A percentile compares a stretch with the other conserved stretches of the same genome.
Conservation (phyloP, 53 echinoderm and acorn worm genomes). For the Patiria pectinifera region DNA sequence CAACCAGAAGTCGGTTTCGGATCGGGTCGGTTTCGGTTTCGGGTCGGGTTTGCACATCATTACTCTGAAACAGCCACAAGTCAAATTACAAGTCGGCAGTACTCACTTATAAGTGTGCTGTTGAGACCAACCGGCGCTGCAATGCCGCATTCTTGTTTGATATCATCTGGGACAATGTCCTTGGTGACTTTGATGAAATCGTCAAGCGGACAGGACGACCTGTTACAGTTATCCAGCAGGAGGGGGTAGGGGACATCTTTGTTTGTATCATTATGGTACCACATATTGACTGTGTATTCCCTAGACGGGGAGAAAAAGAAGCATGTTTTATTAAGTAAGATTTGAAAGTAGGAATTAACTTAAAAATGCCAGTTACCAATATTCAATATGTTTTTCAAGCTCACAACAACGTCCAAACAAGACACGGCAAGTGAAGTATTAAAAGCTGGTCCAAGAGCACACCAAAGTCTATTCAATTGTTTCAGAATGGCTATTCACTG, state of each 20-base stretch:
- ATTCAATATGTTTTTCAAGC: too few species aligned
- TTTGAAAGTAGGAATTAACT: background rate
- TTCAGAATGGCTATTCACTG: too few species aligned
- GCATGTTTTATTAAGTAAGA: too few species aligned
- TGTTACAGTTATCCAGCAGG: constrained; percentile 24
- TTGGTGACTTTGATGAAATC: constrained; percentile 62
- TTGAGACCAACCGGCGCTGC: background rate
- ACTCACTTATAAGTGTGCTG: constrained; percentile 42
- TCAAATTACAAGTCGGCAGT: background rate
- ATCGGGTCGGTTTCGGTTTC: too few species aligned
- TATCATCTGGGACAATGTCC: constrained; percentile 56
- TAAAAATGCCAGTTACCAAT: background rate
- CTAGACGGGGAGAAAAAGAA: background rate
- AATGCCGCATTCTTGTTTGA: constrained; percentile 53
- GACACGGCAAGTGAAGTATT: too few species aligned
- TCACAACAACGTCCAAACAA: too few species aligned
- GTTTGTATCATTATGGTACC: constrained; percentile 66
- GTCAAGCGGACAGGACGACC: constrained; percentile 43
- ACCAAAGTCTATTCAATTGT: too few species aligned
- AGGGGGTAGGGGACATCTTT: constrained; percentile 35
- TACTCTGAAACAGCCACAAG: too few species aligned
- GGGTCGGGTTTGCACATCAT: too few species aligned
- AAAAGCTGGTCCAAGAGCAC: too few species aligned
- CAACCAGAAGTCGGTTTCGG: too few species aligned
- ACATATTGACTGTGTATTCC: constrained; percentile 60